Evolutionary conservation across 1,140 invertebrate species (phyloP), one percentile per base, ranked within the genome.

Genomic region (Drosophila neocordata): DNA sequence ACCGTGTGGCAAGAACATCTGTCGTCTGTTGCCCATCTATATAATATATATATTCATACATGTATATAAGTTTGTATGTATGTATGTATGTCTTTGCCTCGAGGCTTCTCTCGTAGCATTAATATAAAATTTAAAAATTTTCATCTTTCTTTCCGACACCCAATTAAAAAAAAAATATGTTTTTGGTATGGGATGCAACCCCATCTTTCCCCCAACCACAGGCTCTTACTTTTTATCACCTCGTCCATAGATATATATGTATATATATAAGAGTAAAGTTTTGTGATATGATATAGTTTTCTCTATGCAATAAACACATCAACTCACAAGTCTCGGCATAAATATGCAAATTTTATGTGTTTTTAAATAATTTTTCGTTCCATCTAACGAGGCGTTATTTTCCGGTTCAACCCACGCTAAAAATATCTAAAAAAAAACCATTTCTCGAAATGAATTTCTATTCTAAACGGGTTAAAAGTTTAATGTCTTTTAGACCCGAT

Each of bases 391-490:
- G 71, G 52, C 73, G 63, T 72, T 55, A 53, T 77, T 79, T 87
- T 81, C 83, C 78, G 72, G 63, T 60, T 60, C 56, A 52, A 78
- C 82, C 82, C 78, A 81, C 82, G 82, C 82, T 41, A 41, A 77
- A 62, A 44, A 55, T 31, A 52, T 59, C 66, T 59, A 56, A 18
- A 55, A 64, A 38, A 22, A 74, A 65, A 75, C 1, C 7, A 31
- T 31, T 31, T 31, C 72, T 73, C 73, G 9, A 51, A 34, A 65
- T 57, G 65, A 44, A 62, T 66, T 87, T 87, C 82, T 81, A 69
- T 87, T 87, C 82, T 87, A 70, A 76, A 87, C 78, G 82, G 83
- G 82, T 88, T 88, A 79, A 88, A 64, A 70, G 83, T 88, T 73
- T 71, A 82, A 68, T 67, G 58, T 70, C 62, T 68, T 63, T 57